Base-by-base conservation (phyloP, 2,113 vertebrate genomes). In the Pteruthius melanotis region DNA sequence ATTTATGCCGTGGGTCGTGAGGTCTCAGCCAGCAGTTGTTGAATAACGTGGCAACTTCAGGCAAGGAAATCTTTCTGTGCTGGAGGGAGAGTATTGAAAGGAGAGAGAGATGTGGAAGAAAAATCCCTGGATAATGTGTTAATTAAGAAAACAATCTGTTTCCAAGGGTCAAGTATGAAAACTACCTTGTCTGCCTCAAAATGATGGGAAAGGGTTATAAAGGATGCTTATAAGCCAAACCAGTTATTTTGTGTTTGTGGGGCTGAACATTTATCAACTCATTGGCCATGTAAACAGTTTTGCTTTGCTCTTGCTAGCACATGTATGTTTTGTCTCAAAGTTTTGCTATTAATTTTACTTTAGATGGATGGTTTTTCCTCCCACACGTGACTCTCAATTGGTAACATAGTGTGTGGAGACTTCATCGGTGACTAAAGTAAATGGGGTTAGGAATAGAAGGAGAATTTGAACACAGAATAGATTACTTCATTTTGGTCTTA, bases 301-400 rank as follows among this genome's bases (percentile, higher is more conserved):
- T 39, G 45, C 45, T 68, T 95, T 84, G 90, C 60, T 94, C 68
- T 77, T 50, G 88, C 49, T 96, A 95, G 82, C 18, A 9, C 49
- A 68, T 63, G 72, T 60, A 71, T 81, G 54, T 71, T 75, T 75
- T 87, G 69, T 92, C 83, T 80, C 56, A 45, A 87, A 90, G 89
- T 92, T 97, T 95, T 79, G 64, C 82, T 88, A 26, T 95, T 97
- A 93, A 87, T 96, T 97, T 97, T 96, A 83, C 52, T 96, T 90
- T 30, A 95, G 60, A 93, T 89, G 71, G 71, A 89, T 87, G 54
- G 4, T 53, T 80, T 94, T 83, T 93, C 53, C 71, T 96, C 59
- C 89, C 82, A 87, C 65, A 57, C 91, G 54, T 97, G 93, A 94
- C 79, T 98, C 75, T 87, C 4, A 19, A 59, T 54, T 90, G 92